Conservation (phyloP, 2,888 invertebrate genomes). For the Patella ulyssiponensis region DNA sequence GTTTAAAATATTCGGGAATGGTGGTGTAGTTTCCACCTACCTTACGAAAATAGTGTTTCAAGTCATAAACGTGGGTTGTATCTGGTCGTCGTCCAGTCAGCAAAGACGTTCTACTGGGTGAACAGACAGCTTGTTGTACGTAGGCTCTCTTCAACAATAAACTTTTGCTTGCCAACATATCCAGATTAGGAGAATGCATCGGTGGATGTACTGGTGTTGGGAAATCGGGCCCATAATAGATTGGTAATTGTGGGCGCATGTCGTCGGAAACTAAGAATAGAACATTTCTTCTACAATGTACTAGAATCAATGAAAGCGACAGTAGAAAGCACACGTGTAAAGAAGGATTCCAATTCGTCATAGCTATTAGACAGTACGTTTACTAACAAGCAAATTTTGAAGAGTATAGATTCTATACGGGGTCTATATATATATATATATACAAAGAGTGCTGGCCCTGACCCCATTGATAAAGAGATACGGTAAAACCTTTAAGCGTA, state of each 20-base stretch:
- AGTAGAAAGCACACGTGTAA: too few relatives aligned
- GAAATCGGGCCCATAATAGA: slow-evolving; percentile 10
- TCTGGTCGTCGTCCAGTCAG: slow-evolving; percentile 42
- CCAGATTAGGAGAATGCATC: slow-evolving; percentile 37
- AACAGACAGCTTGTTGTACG: slow-evolving; percentile 32
- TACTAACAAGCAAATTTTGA: too few relatives aligned
- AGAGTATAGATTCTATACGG: too few relatives aligned
- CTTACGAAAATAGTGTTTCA: slow-evolving; percentile 34
- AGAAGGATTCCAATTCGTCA: too few relatives aligned
- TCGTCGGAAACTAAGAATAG: slow-evolving; percentile 41
- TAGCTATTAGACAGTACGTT: too few relatives aligned
- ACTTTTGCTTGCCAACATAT: slow-evolving; percentile 32
- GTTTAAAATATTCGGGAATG: slow-evolving; percentile 45
- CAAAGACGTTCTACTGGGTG: slow-evolving; percentile 32
- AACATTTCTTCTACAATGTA: slow-evolving; percentile 29
- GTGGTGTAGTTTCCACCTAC: slow-evolving; percentile 44
- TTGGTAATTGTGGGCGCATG: slow-evolving; percentile 35
- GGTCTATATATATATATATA: too few relatives aligned
- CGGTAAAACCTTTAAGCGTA: too few relatives aligned
- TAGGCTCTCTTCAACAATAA: slow-evolving; percentile 34
- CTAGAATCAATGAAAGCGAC: too few relatives aligned
- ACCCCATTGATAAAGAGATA: too few relatives aligned
- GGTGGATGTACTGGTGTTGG: slow-evolving; percentile 29
- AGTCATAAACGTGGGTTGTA: slow-evolving; percentile 44
- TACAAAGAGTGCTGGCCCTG: too few relatives aligned